These are phyloP conservation scores for Anarhynchus alexandrinus DNA, from an alignment of 2,113 vertebrate genomes.

Conservation along the genomic window DNA sequence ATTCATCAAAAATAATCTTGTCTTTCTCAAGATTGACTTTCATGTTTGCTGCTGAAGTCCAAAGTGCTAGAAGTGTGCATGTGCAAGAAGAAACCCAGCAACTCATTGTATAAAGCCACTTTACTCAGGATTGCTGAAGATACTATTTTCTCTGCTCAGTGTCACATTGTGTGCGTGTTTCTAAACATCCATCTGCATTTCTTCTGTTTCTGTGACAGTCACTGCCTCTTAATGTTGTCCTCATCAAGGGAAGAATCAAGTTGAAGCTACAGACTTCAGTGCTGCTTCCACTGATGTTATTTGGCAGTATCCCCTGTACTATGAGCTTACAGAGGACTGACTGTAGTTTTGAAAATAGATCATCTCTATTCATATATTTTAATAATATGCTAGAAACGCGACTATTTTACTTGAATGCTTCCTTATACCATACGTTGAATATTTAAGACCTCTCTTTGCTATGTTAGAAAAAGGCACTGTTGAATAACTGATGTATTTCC, in stretches of 20 bases:
- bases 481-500: not conserved
- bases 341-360: not conserved
- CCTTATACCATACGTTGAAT: not conserved
- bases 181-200: conserved; percentile 8
- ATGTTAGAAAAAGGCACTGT: not conserved
- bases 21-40: not conserved
- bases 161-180: not conserved
- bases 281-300: not conserved
- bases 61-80: not conserved
- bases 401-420: not conserved
- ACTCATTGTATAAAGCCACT: not conserved
- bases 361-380: not conserved
- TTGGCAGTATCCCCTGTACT: not conserved
- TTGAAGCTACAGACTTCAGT: not conserved
- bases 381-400: not conserved
- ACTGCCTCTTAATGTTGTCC: not conserved
- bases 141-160: not conserved
- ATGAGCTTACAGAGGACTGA: not conserved
- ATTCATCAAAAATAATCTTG: not conserved
- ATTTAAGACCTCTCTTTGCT: not conserved
- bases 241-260: not conserved
- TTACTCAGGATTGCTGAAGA: not conserved
- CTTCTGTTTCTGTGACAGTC: not conserved
- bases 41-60: not conserved
- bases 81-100: not conserved